Evolutionary conservation across 2,797 vertebrate species (phyloP).

Genomic region (Sparus aurata): DNA sequence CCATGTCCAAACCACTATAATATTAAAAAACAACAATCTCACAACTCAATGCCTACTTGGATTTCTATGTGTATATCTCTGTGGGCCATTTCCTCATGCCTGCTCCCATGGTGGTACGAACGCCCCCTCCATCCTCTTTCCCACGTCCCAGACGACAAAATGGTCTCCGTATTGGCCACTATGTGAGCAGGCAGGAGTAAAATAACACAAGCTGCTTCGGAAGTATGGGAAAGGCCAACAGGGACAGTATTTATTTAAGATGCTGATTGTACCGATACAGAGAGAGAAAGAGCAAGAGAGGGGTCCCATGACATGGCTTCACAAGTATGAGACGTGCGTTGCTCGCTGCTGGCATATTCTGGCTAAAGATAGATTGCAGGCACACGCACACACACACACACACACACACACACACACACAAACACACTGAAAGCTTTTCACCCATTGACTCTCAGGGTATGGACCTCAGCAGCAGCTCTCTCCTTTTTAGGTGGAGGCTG

Average conservation of each 20-base stretch:
- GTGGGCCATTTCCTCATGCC: slow-evolving; percentile 71
- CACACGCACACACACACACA: slow-evolving; percentile 34
- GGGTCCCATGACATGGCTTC: slow-evolving; percentile 76
- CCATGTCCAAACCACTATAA: slow-evolving; percentile 59
- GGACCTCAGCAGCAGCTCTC: slow-evolving; percentile 48
- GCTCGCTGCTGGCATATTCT: slow-evolving; percentile 68
- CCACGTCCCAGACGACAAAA: slow-evolving; percentile 77
- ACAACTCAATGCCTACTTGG: slow-evolving; percentile 41
- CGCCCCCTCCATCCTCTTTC: slow-evolving; percentile 83
- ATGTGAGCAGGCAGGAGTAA: slow-evolving; percentile 61
- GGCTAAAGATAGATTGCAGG: slow-evolving; percentile 77
- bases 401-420: slow-evolving; percentile 34
- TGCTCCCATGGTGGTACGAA: slow-evolving; percentile 79
- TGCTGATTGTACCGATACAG: slow-evolving; percentile 41
- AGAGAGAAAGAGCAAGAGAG: slow-evolving; percentile 24
- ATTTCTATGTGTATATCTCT: slow-evolving; percentile 53
- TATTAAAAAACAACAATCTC: slow-evolving; percentile 35
- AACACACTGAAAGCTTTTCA: slow-evolving; percentile 43
- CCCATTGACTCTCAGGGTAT: slow-evolving; percentile 54
- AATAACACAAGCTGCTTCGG: slow-evolving; percentile 64
- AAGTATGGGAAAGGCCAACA: slow-evolving; percentile 80
- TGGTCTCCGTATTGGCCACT: slow-evolving; percentile 52
- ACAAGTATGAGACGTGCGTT: slow-evolving; percentile 74
- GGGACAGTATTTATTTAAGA: slow-evolving; percentile 59
- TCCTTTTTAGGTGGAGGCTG: slow-evolving; percentile 73